Base-by-base conservation (phyloP, 2,888 invertebrate species). In the Tetanocera ferruginea region DNA sequence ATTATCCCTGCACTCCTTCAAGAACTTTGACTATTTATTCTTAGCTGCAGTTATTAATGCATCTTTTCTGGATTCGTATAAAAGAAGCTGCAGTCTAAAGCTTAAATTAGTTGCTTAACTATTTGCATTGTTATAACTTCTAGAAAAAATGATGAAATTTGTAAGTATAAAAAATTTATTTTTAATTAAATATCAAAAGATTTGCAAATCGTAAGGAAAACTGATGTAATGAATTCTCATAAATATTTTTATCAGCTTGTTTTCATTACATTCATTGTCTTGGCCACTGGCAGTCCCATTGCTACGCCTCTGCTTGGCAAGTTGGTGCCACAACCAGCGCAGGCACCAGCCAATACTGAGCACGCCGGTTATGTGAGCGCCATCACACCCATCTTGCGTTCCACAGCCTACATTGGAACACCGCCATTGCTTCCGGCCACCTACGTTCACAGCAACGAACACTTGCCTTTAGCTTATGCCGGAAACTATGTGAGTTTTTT, bases 241-340 rank as follows among this genome's bases (percentile, higher is more conserved):
- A 14, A 19, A 31, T 0, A 43, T 34, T 34, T 3, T 19, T 43
- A 17, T 5, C 31, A 75, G 75, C 49, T 75, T 28, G 23, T 66
- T 66, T 75, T 75, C 19, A 9, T 52, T 55, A 52, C n/a, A 11
- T 23, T 75, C 3, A 19, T 55, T 2, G 55, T 66, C 66, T 51
- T 34, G 11, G 52, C 72, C 19, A 62, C 71, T 17, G 71, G 79
- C 17, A 70, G 75, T 25, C 67, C 80, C 11, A 80, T 81, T n/a
- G 85, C 81, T 25, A 84, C 83, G 80, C 88, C 90, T 8, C 77
- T 85, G 6, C 51, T 85, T 60, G 84, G 80, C 6, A 82, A 77
- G 75, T 76, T 83, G 70, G 64, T 80, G 23, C 84, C 85, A 17
- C 83, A 83, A 49, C 85, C 84, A 19, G 74, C 81, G 0, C 55